Evolutionary conservation across 2,888 invertebrate species (phyloP), one percentile per base, ranked within the genome.

Genomic region (Proisotoma minuta): DNA sequence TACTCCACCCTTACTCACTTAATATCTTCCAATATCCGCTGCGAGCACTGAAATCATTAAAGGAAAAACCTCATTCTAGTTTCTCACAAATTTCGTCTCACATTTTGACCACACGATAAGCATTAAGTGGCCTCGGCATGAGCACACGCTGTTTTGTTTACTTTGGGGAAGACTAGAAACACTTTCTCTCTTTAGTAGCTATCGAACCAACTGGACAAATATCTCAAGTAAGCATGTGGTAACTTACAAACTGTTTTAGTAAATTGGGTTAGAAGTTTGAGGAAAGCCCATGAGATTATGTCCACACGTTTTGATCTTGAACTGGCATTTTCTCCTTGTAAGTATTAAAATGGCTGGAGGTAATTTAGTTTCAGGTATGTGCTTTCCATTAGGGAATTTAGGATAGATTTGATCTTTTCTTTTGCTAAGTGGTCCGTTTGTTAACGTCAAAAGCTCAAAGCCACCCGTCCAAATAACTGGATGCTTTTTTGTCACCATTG

Each of bases 351-450:
- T n/a, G n/a, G 43, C 43, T 43, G 43, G 18, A 20, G 34, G 20
- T 20, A 43, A 50, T 50, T n/a, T 24, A 4, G 24, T 27, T 51
- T 51, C 51, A 51, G 51, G 51, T 51, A 24, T 49, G 51, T 51
- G 18, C 24, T 51, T 51, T 51, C 51, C 51, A 51, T 51, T 51
- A 51, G 51, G 51, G 51, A 51, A 27, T 51, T 51, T 26, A 43
- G 49, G 29, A 57, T 50, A 20, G 26, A 12, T 28, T 53, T 20
- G 27, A 29, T 43, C 27, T 51, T 59, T 59, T 59, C 51, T 51
- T 15, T 34, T 34, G 27, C 39, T 56, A 8, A 28, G 26, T 28
- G 53, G 20, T 48, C 15, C 18, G 43, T 43, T 43, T 43, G 43
- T 43, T 43, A 43, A 4, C 18, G 43, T 43, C 43, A 43, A 43